Evolutionary conservation across 2,888 invertebrate species (phyloP), one percentile per base, ranked within the genome.

Genomic region (Lasioglossum figueresi): DNA sequence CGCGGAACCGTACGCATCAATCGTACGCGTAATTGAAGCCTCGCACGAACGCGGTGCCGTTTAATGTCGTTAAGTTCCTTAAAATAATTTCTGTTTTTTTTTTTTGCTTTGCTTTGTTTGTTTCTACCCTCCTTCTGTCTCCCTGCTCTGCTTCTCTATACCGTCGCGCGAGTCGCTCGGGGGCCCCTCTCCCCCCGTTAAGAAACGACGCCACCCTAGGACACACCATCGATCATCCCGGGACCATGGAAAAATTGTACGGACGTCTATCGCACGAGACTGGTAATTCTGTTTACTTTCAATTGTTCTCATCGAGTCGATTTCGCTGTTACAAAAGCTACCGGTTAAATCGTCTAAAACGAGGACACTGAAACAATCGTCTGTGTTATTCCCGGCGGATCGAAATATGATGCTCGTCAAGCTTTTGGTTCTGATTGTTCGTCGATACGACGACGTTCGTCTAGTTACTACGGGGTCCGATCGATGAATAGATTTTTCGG

Each of bases 21-120:
- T 82, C 86, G 88, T 87, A 92, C 90, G 85, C 85, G 86, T 52
- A 89, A 83, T 76, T 72, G 89, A 91, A 91, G 89, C 90, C 90
- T 91, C 90, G 90, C 86, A 85, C 91, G 89, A 91, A 85, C 90
- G 84, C 83, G 86, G 83, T 90, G 89, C 87, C 83, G 70, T 52
- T 63, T 88, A 88, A 90, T 86, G 79, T 88, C 83, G 84, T 87
- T 84, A 87, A 86, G 45, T 82, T 89, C 89, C 87, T 84, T 89
- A 89, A 91, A 91, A 91, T 91, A 84, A 91, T 85, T 84, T 79
- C 87, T 72, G 84, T 59, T 78, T 76, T 63, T 66, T n/a, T n/a
- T 63, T 66, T 31, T 31, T 31, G 31, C 16, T 66, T 34, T 63
- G 27, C n/a, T 63, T 63, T 63, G 59, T 63, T 63, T 66, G 12